Conservation (phyloP, 2,888 invertebrate genomes). For the Empis livida region DNA sequence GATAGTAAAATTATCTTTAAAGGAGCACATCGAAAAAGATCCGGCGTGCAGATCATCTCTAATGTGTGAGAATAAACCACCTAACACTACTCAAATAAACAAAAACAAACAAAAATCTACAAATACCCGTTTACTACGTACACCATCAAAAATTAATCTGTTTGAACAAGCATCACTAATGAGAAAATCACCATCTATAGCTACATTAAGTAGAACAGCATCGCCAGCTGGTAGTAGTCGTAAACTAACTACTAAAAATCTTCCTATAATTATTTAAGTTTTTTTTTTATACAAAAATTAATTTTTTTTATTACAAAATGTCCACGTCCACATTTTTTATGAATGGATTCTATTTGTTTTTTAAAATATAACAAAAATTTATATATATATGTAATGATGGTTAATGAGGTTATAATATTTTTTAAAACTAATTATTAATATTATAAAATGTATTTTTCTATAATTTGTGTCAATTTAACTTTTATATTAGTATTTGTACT, state of each 20-base stretch:
- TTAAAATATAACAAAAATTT: no score
- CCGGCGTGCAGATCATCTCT: slow-evolving; percentile 12
- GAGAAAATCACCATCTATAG: slow-evolving; percentile 8
- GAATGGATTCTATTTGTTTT: no score
- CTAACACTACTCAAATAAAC: background rate
- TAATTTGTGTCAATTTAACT: no score
- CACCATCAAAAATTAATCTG: slow-evolving; percentile 14
- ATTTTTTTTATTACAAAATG: no score
- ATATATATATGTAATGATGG: no score
- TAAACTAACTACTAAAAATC: slow-evolving; percentile 25
- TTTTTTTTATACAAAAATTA: no score
- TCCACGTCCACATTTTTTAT: no score
- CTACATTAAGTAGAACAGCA: slow-evolving; percentile 12
- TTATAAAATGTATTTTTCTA: no score
- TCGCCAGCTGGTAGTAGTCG: slow-evolving; percentile 13
- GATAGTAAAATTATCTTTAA: background rate
- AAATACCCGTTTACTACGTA: slow-evolving; percentile 5
- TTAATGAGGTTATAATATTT: no score
- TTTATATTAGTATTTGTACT: no score
- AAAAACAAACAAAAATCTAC: background rate
- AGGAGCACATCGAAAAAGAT: slow-evolving; percentile 11
- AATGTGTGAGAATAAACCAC: background rate
- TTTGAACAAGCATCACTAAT: slow-evolving; percentile 6
- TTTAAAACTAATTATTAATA: no score
- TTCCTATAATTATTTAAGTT: slow-evolving; percentile 23